Conservation (phyloP, 2,113 vertebrate genomes). For the Poeciliopsis retropinna region DNA sequence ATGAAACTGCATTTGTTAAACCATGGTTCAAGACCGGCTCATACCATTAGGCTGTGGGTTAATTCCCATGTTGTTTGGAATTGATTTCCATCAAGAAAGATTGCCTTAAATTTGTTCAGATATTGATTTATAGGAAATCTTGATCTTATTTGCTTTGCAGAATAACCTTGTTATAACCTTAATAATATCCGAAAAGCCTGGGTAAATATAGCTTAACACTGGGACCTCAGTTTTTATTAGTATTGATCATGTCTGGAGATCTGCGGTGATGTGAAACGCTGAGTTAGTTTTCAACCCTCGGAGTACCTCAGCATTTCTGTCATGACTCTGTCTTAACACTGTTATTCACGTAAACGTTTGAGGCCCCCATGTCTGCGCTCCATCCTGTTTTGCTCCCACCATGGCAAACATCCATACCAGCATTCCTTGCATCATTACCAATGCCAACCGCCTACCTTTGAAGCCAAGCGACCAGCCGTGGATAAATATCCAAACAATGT, state of each 20-base stretch:
- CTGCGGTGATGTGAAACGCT: constrained; percentile 5
- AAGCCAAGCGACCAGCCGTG: background rate
- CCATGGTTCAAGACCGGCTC: constrained; percentile 66
- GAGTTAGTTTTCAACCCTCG: background rate
- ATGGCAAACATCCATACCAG: constrained; percentile 8
- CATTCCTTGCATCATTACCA: constrained; percentile 31
- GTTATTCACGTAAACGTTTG: constrained; percentile 10
- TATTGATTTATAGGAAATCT: constrained; percentile 13
- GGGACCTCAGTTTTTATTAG: background rate
- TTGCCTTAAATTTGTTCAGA: constrained; percentile 28
- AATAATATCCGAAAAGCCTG: background rate
- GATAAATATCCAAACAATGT: constrained; percentile 41
- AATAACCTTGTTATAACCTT: constrained; percentile 20
- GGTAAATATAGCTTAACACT: background rate
- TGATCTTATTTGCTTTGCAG: constrained; percentile 18
- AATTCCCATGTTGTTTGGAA: constrained; percentile 51
- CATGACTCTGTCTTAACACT: background rate
- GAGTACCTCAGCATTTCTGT: background rate
- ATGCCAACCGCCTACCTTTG: constrained; percentile 29
- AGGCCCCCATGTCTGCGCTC: constrained; percentile 10
- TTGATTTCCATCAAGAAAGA: constrained; percentile 42
- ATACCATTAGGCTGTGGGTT: constrained; percentile 60
- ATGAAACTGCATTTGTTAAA: constrained; percentile 67
- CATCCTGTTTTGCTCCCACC: constrained; percentile 10
- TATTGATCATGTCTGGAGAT: constrained; percentile 10